A percentile compares a stretch with the other conserved stretches of the same genome.
phyloP scores from a whole-genome alignment of 2,888 invertebrate genomes.

The Limenitis camilla region DNA sequence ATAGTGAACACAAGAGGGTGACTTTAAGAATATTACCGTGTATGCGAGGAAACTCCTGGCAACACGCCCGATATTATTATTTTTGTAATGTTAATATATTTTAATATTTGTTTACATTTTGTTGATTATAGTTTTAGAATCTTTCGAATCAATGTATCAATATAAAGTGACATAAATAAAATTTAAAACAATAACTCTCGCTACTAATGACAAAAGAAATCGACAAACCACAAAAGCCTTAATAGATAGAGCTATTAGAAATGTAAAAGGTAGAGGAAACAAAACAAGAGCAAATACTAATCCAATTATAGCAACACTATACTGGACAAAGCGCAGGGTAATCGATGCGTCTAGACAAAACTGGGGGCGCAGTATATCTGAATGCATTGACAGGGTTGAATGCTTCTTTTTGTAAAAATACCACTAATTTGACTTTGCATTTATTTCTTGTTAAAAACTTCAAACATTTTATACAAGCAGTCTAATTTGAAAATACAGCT shows the following conservation, averaged over 20 bases:
- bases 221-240: background rate
- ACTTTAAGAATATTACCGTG: conserved; percentile 3
- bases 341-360: conserved; percentile 70
- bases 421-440: too few relatives aligned
- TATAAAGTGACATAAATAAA: background rate
- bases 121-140: background rate
- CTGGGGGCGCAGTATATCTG: conserved; percentile 38
- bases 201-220: too few relatives aligned
- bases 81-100: background rate
- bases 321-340: conserved; percentile 27
- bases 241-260: background rate
- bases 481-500: too few relatives aligned
- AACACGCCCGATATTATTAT: background rate
- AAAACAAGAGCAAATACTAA: conserved; percentile 16
- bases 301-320: conserved; percentile 20
- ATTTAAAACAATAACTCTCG: background rate
- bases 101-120: background rate
- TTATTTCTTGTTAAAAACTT: too few relatives aligned
- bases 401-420: conserved; percentile 2
- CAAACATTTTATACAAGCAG: too few relatives aligned
- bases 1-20: background rate
- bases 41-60: conserved; percentile 4
- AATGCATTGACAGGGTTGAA: conserved; percentile 24
- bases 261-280: background rate
- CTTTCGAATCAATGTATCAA: background rate